phyloP scores from a whole-genome alignment of 2,113 vertebrate species.

The Phalacrocorax carbo region DNA sequence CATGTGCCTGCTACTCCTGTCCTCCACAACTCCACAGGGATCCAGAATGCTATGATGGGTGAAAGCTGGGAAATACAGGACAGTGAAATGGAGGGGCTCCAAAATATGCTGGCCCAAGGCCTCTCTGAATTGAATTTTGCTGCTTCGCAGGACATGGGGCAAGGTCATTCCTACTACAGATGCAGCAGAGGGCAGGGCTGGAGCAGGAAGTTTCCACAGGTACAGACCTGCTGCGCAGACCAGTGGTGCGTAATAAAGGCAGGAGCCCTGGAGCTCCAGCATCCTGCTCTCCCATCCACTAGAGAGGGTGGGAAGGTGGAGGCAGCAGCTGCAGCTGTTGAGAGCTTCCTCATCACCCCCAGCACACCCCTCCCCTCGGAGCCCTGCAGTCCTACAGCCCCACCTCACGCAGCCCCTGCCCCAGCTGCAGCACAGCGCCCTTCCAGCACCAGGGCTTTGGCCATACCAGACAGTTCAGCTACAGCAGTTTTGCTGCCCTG shows the following conservation, averaged over 20 bases:
- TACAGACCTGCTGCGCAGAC: not conserved
- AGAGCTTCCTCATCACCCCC: not conserved
- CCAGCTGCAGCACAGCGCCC: not conserved
- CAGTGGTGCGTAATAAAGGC: not conserved
- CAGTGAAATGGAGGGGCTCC: not conserved
- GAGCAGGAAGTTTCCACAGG: not conserved
- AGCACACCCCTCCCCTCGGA: not conserved
- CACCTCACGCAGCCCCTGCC: not conserved
- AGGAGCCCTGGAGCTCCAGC: not conserved
- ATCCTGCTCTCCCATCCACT: not conserved
- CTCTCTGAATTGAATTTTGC: not conserved
- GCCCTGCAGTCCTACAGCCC: fast-evolving
- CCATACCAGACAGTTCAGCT: not conserved
- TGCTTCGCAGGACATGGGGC: not conserved
- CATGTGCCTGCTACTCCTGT: not conserved
- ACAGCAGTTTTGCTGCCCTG: not conserved
- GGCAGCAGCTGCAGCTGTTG: not conserved
- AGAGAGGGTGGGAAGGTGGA: not conserved
- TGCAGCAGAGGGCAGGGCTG: not conserved
- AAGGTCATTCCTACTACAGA: not conserved
- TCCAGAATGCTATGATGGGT: not conserved
- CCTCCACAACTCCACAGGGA: not conserved
- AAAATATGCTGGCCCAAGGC: not conserved
- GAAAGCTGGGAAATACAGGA: not conserved
- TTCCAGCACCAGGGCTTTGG: not conserved